A percentile compares a stretch with the other conserved stretches of the same genome.
These are phyloP conservation scores for Nycticryphes semicollaris DNA, from an alignment of 2,113 vertebrate species.

Conservation along the genomic window DNA sequence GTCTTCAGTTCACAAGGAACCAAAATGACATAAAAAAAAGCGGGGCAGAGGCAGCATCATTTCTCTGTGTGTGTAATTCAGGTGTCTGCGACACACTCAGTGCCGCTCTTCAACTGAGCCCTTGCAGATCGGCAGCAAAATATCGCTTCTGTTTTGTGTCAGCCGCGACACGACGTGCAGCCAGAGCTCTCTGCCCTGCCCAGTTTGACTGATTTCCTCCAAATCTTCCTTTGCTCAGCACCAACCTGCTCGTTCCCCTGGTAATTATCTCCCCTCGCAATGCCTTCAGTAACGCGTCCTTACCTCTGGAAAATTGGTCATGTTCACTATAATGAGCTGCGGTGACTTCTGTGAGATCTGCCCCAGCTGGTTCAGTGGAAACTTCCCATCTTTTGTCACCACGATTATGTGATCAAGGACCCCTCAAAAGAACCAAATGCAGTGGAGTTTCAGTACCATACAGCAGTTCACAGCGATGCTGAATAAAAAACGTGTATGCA, in stretches of 20 bases:
- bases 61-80: neutral
- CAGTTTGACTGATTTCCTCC: neutral
- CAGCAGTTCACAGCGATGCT: neutral
- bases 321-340: conserved; percentile 90
- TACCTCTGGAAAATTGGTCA: conserved; percentile 94
- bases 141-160: neutral
- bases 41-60: accelerated
- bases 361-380: conserved; percentile 93
- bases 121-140: neutral
- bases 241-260: neutral
- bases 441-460: neutral
- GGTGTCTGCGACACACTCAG: neutral
- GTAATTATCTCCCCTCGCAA: neutral
- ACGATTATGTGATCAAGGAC: conserved; percentile 90
- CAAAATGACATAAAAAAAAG: neutral
- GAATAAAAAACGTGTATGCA: accelerated
- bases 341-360: conserved; percentile 95
- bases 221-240: neutral
- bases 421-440: conserved; percentile 75
- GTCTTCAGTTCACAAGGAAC: neutral
- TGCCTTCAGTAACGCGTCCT: neutral
- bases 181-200: neutral
- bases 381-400: conserved; percentile 87
- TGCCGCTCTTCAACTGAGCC: neutral
- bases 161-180: neutral